A percentile compares a stretch with the other conserved stretches of the same genome.
phyloP scores from a whole-genome alignment of 2,113 vertebrate species.

The Cryptomyrus ogoouensis region DNA sequence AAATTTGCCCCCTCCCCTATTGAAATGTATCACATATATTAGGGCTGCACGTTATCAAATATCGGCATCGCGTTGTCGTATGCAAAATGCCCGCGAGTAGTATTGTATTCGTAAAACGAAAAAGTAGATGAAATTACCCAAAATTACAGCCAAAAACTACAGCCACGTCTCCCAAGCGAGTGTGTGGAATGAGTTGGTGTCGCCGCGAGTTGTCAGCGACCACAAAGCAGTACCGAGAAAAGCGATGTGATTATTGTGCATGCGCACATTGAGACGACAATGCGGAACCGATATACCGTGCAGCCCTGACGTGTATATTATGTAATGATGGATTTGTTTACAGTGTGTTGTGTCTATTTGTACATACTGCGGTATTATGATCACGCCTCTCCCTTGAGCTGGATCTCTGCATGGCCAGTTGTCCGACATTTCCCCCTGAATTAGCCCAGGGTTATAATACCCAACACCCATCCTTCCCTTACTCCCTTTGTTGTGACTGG shows the following conservation, averaged over 20 bases:
- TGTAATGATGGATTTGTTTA: neutral
- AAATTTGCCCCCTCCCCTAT: neutral
- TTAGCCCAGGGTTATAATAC: constrained; percentile 40
- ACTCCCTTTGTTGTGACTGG: neutral
- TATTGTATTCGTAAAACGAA: neutral
- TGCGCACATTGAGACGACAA: neutral
- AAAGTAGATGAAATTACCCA: neutral
- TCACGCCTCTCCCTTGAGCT: neutral
- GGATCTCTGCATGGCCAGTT: neutral
- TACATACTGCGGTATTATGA: neutral
- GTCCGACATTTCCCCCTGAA: constrained; percentile 35
- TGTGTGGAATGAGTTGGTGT: no score
- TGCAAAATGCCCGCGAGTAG: neutral
- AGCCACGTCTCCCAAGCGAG: neutral
- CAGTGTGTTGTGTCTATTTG: neutral
- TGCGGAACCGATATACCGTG: neutral
- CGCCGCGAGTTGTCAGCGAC: neutral
- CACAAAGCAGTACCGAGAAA: neutral
- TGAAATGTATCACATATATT: neutral
- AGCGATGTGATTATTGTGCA: neutral
- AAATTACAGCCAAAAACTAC: neutral
- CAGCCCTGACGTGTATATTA: neutral
- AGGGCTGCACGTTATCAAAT: neutral
- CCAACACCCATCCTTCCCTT: constrained; percentile 13
- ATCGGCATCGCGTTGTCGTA: neutral